Evolutionary conservation across 2,888 invertebrate species (phyloP), one percentile per base, ranked within the genome.

Genomic region (Parelbella ahira): DNA sequence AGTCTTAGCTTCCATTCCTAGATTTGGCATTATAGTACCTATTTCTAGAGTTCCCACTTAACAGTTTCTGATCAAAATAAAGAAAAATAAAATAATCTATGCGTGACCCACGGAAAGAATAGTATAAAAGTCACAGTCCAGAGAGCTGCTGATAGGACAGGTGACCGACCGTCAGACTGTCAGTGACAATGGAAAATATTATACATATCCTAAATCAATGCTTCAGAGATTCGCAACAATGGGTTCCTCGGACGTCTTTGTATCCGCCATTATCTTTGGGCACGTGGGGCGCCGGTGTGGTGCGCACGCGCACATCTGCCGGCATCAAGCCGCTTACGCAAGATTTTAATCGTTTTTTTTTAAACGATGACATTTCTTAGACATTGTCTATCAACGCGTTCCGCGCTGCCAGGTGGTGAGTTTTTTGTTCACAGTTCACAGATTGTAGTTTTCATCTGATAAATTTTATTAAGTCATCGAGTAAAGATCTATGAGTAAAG

Each of bases 281-380:
- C 87, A 84, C 83, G 86, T 86, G 86, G 76, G 83, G 54, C 86
- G 86, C n/a, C n/a, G n/a, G n/a, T 86, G 84, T 86, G 86, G 48
- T 46, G 83, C 86, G 84, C 84, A 84, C 79, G 84, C 82, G 84
- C 82, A 70, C 86, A 86, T 63, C 86, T 86, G 86, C 72, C 58
- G 52, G 73, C 68, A 46, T 44, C 49, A 59, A 61, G 63, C 72
- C 75, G 77, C 75, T 87, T 87, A 80, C 66, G 78, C 77, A 87
- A 87, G 84, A 84, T 84, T 81, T 70, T 82, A 83, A 86, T 84
- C 79, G 75, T 57, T 56, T 34, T 34, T 81, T 49, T 43, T 49
- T 48, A 58, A 65, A 69, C 58, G 79, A 78, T 80, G 84, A 82
- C 86, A 86, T 74, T 73, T 65, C 63, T 58, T 74, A 78, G 69